phyloP scores from a whole-genome alignment of 2,888 invertebrate genomes.

The Gonocerus acuteangulatus region DNA sequence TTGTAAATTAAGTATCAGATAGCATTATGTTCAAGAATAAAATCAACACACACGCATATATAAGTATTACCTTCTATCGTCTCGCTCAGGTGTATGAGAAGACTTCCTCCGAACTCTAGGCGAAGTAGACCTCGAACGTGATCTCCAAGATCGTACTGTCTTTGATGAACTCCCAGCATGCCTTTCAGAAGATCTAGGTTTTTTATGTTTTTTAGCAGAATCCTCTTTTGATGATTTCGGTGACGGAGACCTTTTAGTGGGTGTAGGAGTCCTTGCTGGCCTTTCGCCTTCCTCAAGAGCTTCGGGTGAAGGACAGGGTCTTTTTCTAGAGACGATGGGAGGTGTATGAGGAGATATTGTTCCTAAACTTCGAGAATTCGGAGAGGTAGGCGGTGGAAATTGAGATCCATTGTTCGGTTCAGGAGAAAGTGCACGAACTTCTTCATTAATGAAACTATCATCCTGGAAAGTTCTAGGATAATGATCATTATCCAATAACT shows the following conservation, averaged over 20 bases:
- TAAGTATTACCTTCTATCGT: constrained; percentile 16
- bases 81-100: constrained; percentile 8
- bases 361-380: constrained; percentile 3
- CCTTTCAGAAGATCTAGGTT: constrained; percentile 1
- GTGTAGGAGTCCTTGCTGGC: constrained; percentile 29
- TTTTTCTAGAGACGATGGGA: constrained; percentile 28
- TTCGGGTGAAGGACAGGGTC: constrained; percentile 4
- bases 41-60: too few species aligned
- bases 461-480: constrained; percentile 12
- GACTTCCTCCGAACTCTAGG: constrained; percentile 8
- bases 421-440: background rate
- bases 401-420: constrained; percentile 12
- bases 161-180: constrained; percentile 2
- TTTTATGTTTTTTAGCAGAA: background rate
- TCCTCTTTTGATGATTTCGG: constrained; percentile 3
- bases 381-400: background rate
- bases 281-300: constrained; percentile 32
- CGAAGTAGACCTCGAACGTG: background rate
- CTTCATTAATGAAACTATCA: constrained; percentile 1
- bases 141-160: background rate
- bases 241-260: constrained; percentile 2
- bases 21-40: too few species aligned
- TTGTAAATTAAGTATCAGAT: too few species aligned
- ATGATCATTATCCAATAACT: constrained; percentile 6
- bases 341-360: constrained; percentile 33